phyloP scores from a whole-genome alignment of 2,888 invertebrate genomes.

The Sesia apiformis region DNA sequence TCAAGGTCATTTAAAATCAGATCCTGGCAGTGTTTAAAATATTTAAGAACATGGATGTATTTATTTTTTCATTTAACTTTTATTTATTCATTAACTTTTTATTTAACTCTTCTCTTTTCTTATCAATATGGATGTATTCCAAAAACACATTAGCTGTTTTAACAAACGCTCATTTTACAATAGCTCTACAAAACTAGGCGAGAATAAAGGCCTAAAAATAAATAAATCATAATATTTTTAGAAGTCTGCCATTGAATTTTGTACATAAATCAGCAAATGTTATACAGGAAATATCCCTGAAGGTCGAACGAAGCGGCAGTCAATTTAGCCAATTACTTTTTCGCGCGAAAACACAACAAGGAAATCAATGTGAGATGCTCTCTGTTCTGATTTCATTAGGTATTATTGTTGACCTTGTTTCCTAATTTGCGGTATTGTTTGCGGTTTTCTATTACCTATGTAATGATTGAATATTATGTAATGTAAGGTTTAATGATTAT shows the following conservation, averaged over 20 bases:
- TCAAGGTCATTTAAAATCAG: too few relatives aligned
- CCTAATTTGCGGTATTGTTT: neutral
- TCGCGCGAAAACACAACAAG: constrained; percentile 1
- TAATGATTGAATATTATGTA: neutral
- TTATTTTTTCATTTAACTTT: too few relatives aligned
- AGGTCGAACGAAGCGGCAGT: constrained; percentile 19
- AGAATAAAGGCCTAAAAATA: too few relatives aligned
- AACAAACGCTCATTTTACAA: too few relatives aligned
- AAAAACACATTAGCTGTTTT: neutral
- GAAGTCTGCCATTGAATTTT: too few relatives aligned
- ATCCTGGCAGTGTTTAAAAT: too few relatives aligned
- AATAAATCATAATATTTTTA: too few relatives aligned
- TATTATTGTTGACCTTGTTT: neutral
- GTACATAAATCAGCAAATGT: constrained; percentile 21
- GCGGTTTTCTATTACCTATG: neutral
- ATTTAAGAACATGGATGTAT: too few relatives aligned
- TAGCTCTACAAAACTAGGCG: too few relatives aligned
- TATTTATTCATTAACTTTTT: too few relatives aligned
- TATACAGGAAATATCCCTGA: constrained; percentile 29
- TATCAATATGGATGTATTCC: neutral
- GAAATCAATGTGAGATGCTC: constrained; percentile 2
- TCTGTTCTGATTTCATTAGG: neutral
- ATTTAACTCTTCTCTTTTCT: neutral
- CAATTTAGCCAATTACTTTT: constrained; percentile 29
- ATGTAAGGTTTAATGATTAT: too few relatives aligned